Percentiles rank a stretch among this genome's conserved stretches.
These are phyloP conservation scores for Delichon dasypus DNA, from an alignment of 2,797 vertebrate genomes.

Conservation along the genomic window DNA sequence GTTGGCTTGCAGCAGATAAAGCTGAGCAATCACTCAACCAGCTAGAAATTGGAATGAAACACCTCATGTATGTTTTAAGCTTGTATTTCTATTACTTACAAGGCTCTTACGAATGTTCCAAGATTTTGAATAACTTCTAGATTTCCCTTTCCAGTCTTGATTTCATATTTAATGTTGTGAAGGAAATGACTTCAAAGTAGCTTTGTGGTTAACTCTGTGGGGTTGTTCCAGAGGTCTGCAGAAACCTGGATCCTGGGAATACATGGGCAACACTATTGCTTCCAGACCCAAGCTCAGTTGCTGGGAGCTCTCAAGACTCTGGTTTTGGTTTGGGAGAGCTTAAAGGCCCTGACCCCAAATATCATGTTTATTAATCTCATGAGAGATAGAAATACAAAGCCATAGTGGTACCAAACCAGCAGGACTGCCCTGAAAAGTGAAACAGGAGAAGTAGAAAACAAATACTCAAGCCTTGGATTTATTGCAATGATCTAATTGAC, in stretches of 20 bases:
- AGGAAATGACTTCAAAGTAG: constrained; percentile 1
- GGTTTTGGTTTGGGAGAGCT: neutral
- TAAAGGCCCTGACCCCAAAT: neutral
- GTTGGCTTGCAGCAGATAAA: constrained; percentile 43
- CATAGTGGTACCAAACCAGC: neutral
- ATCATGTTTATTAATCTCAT: neutral
- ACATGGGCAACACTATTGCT: neutral
- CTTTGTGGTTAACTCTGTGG: constrained; percentile 16
- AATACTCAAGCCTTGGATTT: constrained; percentile 4
- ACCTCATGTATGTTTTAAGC: constrained; percentile 9
- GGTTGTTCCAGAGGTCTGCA: constrained; percentile 38
- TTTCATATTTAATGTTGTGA: neutral
- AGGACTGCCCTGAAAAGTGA: neutral
- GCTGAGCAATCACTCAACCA: constrained; percentile 28
- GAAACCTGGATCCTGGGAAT: constrained; percentile 29
- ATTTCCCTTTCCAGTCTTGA: constrained; percentile 14
- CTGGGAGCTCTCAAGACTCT: neutral
- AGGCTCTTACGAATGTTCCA: neutral
- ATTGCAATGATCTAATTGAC: constrained; percentile 2
- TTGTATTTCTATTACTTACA: constrained; percentile 25
- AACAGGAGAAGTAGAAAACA: constrained; percentile 14
- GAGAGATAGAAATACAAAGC: neutral
- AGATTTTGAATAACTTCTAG: neutral
- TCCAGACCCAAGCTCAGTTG: constrained; percentile 6
- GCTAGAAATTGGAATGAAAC: constrained; percentile 46